A percentile compares a stretch with the other conserved stretches of the same genome.
Conservation (phyloP, 2,797 vertebrate genomes). For the Eutrigla gurnardus region DNA sequence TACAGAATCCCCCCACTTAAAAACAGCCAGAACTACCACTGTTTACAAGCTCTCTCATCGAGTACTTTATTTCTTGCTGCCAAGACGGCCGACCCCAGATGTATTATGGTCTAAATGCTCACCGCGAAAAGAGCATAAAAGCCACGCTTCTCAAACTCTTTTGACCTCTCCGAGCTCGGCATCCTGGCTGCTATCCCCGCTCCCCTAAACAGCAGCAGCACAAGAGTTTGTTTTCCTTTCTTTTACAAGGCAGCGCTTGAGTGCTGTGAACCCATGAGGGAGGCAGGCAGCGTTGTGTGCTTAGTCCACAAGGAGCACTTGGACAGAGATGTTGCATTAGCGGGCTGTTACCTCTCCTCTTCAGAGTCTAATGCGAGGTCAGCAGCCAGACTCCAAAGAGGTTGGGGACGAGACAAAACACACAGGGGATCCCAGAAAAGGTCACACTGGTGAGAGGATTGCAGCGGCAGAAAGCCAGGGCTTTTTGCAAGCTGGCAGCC, state of each 20-base stretch:
- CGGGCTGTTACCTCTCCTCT: constrained; percentile 51
- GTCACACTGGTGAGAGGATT: constrained; percentile 45
- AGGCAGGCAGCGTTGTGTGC: constrained; percentile 34
- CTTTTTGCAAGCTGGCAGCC: constrained; percentile 44
- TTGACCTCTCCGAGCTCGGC: constrained; percentile 14
- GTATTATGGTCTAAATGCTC: constrained; percentile 20
- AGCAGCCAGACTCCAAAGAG: constrained; percentile 33
- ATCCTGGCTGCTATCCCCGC: background rate
- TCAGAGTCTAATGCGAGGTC: constrained; percentile 53
- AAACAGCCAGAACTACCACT: background rate
- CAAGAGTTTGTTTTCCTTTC: constrained; percentile 31
- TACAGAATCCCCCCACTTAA: background rate
- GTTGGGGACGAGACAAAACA: constrained; percentile 45
- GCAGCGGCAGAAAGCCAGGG: constrained; percentile 9
- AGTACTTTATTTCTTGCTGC: constrained; percentile 5
- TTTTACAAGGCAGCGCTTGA: constrained; percentile 63
- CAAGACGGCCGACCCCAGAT: background rate
- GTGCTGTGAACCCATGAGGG: constrained; percentile 64
- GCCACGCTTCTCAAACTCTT: background rate
- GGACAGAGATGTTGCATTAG: constrained; percentile 75
- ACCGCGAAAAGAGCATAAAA: constrained; percentile 25
- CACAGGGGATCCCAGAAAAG: constrained; percentile 36
- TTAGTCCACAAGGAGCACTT: constrained; percentile 50
- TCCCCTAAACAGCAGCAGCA: constrained; percentile 30
- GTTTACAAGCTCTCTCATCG: constrained; percentile 14